Evolutionary conservation across 2,113 vertebrate genomes (phyloP).

Genomic region (Bubo scandiacus): DNA sequence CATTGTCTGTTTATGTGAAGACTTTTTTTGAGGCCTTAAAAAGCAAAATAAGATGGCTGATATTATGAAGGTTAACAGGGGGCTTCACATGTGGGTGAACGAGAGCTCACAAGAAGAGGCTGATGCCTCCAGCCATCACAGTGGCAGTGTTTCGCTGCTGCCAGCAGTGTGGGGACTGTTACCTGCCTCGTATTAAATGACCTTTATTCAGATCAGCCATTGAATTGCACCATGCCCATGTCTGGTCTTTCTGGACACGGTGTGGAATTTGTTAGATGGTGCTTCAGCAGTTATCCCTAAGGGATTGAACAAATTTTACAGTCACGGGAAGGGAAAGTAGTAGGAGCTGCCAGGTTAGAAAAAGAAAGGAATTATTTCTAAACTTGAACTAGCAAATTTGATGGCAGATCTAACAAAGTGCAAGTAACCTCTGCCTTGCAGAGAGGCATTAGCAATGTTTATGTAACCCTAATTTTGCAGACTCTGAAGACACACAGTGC

Average conservation of each 20-base stretch:
- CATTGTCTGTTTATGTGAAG: not conserved
- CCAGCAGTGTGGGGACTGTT: not conserved
- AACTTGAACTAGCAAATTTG: not conserved
- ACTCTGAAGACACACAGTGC: not conserved
- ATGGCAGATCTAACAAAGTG: not conserved
- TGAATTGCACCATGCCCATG: not conserved
- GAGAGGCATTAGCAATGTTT: not conserved
- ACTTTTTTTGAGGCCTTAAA: not conserved
- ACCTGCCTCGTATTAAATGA: not conserved
- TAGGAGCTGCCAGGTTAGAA: not conserved
- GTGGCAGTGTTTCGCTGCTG: rapidly evolving
- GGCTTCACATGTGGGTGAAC: not conserved
- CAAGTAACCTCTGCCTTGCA: not conserved
- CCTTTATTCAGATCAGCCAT: not conserved
- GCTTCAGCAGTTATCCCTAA: not conserved
- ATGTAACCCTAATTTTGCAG: not conserved
- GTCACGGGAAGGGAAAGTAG: not conserved
- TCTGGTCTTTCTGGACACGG: not conserved
- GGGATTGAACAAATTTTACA: not conserved
- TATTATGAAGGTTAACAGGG: not conserved
- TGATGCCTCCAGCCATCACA: not conserved
- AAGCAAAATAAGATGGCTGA: not conserved
- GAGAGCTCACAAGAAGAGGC: not conserved
- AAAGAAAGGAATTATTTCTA: not conserved
- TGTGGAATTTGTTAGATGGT: not conserved